phyloP scores from a whole-genome alignment of 2,888 invertebrate genomes.

The Balanococcus diminutus region DNA sequence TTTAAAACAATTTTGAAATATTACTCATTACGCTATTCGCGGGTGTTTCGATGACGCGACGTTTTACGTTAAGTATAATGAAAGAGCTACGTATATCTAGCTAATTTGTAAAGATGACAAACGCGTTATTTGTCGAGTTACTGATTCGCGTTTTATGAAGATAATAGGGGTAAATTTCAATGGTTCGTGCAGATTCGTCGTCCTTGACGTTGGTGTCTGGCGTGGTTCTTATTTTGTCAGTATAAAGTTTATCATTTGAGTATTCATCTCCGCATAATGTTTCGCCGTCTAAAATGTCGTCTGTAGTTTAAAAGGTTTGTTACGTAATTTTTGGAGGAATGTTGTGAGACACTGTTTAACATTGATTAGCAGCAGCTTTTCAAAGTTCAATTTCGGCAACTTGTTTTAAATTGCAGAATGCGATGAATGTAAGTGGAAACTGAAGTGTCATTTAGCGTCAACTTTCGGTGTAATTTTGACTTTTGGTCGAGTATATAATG shows the following conservation, averaged over 20 bases:
- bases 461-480: background rate
- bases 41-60: background rate
- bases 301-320: background rate
- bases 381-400: background rate
- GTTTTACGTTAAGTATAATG: background rate
- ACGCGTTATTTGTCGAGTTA: background rate
- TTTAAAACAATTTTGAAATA: background rate
- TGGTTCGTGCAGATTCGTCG: background rate
- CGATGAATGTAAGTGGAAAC: background rate
- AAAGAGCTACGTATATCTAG: background rate
- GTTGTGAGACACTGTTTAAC: background rate
- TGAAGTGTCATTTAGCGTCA: conserved; percentile 16
- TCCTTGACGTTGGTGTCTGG: background rate
- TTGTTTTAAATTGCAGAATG: background rate
- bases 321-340: background rate
- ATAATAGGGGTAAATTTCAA: conserved; percentile 14
- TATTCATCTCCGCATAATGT: background rate
- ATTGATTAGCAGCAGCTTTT: conserved; percentile 22
- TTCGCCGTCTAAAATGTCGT: background rate
- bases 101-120: background rate
- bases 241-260: conserved; percentile 3
- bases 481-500: background rate
- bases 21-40: background rate
- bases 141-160: background rate
- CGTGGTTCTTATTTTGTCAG: background rate